Conservation (phyloP, 1,140 invertebrate species). For the Polypedilum pembai region DNA sequence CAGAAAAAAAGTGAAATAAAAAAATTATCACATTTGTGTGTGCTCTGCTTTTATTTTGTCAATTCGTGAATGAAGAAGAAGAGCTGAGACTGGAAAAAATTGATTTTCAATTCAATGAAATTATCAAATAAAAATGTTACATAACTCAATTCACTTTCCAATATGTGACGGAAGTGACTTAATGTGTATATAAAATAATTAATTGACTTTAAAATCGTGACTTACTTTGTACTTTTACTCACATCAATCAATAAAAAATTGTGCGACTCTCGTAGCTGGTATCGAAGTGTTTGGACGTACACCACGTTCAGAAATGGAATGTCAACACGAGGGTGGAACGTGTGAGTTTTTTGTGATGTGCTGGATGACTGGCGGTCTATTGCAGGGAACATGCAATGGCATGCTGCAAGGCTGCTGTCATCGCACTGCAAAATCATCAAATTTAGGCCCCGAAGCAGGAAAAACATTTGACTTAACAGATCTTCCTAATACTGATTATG, state of each 20-base stretch:
- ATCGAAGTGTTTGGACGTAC: neutral
- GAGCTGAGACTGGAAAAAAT: neutral
- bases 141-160: neutral
- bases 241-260: neutral
- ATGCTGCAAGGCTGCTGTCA: conserved; percentile 84
- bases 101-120: neutral
- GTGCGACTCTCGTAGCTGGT: neutral
- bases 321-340: conserved; percentile 60
- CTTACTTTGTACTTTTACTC: neutral
- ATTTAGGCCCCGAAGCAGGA: conserved; percentile 47
- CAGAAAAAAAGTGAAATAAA: neutral
- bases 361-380: conserved; percentile 81
- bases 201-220: neutral
- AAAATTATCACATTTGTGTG: conserved; percentile 5
- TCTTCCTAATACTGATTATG: conserved; percentile 49
- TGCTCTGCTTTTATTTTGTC: neutral
- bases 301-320: conserved; percentile 41
- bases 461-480: conserved; percentile 43
- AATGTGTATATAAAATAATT: neutral
- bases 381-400: conserved; percentile 75
- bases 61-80: neutral
- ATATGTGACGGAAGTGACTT: neutral
- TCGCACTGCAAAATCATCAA: conserved; percentile 62
- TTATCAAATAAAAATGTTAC: neutral
- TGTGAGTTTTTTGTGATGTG: conserved; percentile 90